Conservation (phyloP, 1,140 invertebrate species). For the Ylistrum balloti region DNA sequence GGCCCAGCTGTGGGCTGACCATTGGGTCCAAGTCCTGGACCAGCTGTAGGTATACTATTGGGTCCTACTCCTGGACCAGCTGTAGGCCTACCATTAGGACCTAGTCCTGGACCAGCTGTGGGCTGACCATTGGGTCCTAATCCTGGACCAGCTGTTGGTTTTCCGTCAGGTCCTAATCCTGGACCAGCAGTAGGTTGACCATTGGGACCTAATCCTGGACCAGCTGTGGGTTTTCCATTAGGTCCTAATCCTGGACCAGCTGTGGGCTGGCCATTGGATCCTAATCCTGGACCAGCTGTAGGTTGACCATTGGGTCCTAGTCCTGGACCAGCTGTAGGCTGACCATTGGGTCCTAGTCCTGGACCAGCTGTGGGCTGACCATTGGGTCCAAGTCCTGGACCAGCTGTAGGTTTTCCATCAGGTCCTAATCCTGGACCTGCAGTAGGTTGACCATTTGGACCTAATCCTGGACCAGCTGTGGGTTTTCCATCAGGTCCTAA, state of each 20-base stretch:
- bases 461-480: neutral
- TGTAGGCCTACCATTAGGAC: slow-evolving; percentile 42
- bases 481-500: neutral
- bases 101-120: neutral
- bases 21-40: neutral
- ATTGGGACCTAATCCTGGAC: neutral
- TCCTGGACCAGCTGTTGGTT: slow-evolving; percentile 44
- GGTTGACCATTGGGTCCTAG: slow-evolving; percentile 20
- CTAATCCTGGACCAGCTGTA: slow-evolving; percentile 48
- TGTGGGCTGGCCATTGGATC: slow-evolving; percentile 6
- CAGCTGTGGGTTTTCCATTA: slow-evolving; percentile 19
- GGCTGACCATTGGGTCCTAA: neutral
- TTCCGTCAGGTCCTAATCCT: neutral
- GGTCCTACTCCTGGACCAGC: slow-evolving; percentile 36
- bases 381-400: neutral
- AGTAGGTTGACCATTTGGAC: neutral
- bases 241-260: slow-evolving; percentile 27
- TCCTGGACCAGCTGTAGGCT: slow-evolving; percentile 42
- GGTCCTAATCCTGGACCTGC: neutral
- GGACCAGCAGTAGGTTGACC: slow-evolving; percentile 15
- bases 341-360: neutral
- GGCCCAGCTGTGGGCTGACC: slow-evolving; percentile 4
- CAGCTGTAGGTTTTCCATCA: slow-evolving; percentile 41
- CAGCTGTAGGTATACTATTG: neutral
- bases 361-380: slow-evolving; percentile 45